Percentiles rank a stretch among this genome's conserved stretches.
Evolutionary conservation across 2,113 vertebrate genomes (phyloP).

Genomic region (Dicerorhinus sumatrensis): DNA sequence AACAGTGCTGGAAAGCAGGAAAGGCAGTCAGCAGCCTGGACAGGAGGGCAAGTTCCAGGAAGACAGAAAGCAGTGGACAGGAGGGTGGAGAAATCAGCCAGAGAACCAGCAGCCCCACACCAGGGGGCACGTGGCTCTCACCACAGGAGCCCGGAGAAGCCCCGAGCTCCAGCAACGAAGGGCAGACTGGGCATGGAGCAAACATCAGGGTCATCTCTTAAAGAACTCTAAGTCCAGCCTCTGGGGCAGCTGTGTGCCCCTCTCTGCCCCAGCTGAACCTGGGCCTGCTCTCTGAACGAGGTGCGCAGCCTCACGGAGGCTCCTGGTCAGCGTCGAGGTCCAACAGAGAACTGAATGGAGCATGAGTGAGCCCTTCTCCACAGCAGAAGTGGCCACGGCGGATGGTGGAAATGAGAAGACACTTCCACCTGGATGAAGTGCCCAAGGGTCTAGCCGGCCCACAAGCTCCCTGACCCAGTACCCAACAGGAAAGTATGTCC

Average conservation of each 20-base stretch:
- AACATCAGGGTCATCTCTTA: not conserved
- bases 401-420: not conserved
- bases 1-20: not conserved
- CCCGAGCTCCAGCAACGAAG: not conserved
- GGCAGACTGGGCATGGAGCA: not conserved
- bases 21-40: too few relatives aligned
- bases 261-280: not conserved
- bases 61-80: not conserved
- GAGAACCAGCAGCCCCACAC: not conserved
- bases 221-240: not conserved
- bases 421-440: not conserved
- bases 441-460: not conserved
- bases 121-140: not conserved
- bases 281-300: not conserved
- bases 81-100: not conserved
- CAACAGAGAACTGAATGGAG: not conserved
- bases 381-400: not conserved
- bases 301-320: not conserved
- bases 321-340: not conserved
- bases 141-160: not conserved
- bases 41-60: not conserved
- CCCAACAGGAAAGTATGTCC: not conserved
- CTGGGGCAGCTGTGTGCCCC: fast-evolving
- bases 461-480: not conserved
- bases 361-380: not conserved